A percentile compares a stretch with the other conserved stretches of the same genome.
These are phyloP conservation scores for Pelvicachromis taeniatus DNA, from an alignment of 2,113 vertebrate species.

Conservation along the genomic window DNA sequence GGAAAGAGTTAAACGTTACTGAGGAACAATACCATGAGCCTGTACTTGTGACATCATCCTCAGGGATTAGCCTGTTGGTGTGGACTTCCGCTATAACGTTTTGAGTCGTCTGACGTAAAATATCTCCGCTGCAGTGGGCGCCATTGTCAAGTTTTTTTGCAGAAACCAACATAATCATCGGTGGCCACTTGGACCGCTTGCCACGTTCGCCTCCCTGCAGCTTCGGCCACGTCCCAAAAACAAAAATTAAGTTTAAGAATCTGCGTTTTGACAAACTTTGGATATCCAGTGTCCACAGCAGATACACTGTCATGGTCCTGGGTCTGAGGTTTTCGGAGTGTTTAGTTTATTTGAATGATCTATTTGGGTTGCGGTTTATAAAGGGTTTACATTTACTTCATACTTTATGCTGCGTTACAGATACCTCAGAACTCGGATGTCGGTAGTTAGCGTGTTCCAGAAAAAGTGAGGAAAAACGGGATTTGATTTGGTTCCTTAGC, in stretches of 20 bases:
- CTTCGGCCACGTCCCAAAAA: neutral
- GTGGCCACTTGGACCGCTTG: neutral
- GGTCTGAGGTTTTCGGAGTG: neutral
- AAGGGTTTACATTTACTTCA: neutral
- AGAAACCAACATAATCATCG: neutral
- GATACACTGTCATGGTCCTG: neutral
- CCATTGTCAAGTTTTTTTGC: neutral
- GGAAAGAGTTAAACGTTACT: neutral
- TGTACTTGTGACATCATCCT: neutral
- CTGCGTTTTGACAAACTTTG: neutral
- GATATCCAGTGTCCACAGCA: neutral
- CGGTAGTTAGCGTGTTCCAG: neutral
- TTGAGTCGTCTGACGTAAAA: neutral
- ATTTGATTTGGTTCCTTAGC: neutral
- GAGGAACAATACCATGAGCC: neutral
- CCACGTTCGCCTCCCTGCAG: neutral
- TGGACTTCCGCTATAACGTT: neutral
- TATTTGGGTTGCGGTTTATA: neutral
- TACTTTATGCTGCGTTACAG: neutral
- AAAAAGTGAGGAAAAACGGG: neutral
- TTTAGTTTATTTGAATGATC: neutral
- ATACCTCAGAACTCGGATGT: neutral
- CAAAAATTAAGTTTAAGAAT: neutral
- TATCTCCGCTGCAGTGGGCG: neutral
- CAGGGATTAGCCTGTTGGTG: neutral